These are phyloP conservation scores for Philaethria dido DNA, from an alignment of 2,888 invertebrate species.

Conservation along the genomic window DNA sequence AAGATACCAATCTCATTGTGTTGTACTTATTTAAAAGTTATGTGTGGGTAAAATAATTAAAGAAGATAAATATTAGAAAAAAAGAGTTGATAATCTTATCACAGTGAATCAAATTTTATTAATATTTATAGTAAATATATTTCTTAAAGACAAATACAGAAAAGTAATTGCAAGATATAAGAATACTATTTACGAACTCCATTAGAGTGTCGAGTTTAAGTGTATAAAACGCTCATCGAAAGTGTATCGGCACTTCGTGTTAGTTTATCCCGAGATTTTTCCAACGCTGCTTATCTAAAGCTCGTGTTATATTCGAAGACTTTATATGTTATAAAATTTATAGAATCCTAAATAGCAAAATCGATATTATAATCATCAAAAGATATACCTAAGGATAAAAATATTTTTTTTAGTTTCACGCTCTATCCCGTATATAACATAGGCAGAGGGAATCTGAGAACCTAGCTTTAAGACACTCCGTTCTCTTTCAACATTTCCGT, in stretches of 20 bases:
- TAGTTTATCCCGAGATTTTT: constrained; percentile 24
- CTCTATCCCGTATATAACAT: no score
- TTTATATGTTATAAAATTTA: neutral
- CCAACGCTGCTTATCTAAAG: constrained; percentile 8
- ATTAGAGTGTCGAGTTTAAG: constrained; percentile 29
- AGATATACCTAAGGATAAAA: no score
- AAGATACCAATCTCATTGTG: no score
- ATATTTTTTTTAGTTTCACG: no score
- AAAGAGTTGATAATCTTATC: no score
- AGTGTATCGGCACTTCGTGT: constrained; percentile 24
- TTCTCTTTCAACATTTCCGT: no score
- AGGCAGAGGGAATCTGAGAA: no score
- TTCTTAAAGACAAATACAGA: neutral
- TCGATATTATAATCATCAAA: no score
- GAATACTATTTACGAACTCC: constrained; percentile 29
- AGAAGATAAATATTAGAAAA: no score
- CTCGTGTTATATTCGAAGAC: constrained; percentile 5
- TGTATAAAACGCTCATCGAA: constrained; percentile 29
- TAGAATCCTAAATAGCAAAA: neutral
- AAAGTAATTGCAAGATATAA: constrained; percentile 10
- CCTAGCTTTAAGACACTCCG: no score
- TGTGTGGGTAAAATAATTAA: no score
- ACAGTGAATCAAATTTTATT: neutral
- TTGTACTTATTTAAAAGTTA: no score
- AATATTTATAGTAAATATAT: neutral